Evolutionary conservation across 2,888 invertebrate genomes (phyloP).

Genomic region (Noctua janthina): DNA sequence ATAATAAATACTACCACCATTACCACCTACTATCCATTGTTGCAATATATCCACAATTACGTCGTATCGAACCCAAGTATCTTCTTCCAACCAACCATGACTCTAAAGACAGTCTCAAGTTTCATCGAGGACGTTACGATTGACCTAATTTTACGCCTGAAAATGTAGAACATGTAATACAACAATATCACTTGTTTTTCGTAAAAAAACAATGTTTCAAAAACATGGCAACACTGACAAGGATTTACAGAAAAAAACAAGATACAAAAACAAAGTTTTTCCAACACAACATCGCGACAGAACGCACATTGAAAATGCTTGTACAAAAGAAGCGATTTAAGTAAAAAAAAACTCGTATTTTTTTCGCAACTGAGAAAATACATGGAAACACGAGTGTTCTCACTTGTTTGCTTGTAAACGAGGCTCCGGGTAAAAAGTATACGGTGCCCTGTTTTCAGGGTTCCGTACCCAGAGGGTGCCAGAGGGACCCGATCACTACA

Average conservation of each 20-base stretch:
- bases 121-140: neutral
- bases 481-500: neutral
- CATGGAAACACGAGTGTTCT: conserved; percentile 48
- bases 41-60: neutral
- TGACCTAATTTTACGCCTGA: neutral
- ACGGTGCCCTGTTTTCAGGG: conserved; percentile 27
- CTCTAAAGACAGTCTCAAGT: no score
- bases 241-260: neutral
- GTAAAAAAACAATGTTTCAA: neutral
- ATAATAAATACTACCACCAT: no score
- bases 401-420: conserved; percentile 63
- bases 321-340: conserved; percentile 49
- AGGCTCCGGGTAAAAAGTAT: conserved; percentile 51
- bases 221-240: conserved; percentile 4
- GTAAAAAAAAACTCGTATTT: conserved; percentile 34
- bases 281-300: conserved; percentile 3
- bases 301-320: conserved; percentile 41
- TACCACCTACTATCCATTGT: no score
- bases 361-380: conserved; percentile 41
- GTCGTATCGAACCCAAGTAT: neutral
- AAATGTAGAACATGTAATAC: neutral
- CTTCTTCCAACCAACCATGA: neutral
- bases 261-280: conserved; percentile 7
- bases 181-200: neutral
- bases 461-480: neutral